Evolutionary conservation across 2,888 invertebrate species (phyloP).

Genomic region (Troides aeacus): DNA sequence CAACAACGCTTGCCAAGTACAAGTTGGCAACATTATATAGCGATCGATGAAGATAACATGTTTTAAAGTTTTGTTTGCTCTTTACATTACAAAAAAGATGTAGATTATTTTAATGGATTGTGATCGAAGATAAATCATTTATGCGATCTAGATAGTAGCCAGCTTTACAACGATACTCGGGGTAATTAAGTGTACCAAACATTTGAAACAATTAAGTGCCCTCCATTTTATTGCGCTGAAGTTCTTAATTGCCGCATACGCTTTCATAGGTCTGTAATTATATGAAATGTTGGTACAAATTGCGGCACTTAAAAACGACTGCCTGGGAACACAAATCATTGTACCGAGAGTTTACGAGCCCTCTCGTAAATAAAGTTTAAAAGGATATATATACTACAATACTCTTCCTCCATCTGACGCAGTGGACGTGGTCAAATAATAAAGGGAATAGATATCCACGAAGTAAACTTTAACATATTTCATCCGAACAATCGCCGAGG

Average conservation of each 20-base stretch:
- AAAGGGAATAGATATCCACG: too few relatives aligned
- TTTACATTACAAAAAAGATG: neutral
- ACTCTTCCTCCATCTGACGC: too few relatives aligned
- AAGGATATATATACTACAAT: neutral
- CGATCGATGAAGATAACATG: neutral
- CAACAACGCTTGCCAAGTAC: neutral
- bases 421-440: too few relatives aligned
- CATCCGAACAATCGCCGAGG: too few relatives aligned
- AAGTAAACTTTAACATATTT: too few relatives aligned
- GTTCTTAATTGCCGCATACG: slow-evolving; percentile 19
- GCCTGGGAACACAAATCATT: slow-evolving; percentile 7
- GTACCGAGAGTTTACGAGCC: neutral
- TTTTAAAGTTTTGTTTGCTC: neutral
- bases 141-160: slow-evolving; percentile 6
- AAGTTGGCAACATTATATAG: neutral
- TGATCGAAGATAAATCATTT: neutral
- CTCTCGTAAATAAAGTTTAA: neutral
- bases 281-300: slow-evolving; percentile 25
- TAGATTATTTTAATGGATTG: neutral
- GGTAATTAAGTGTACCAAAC: slow-evolving; percentile 21
- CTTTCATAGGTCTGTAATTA: slow-evolving; percentile 21
- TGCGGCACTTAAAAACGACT: slow-evolving; percentile 18
- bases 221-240: slow-evolving; percentile 23
- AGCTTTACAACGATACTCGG: slow-evolving; percentile 10
- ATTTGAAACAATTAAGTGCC: slow-evolving; percentile 26